phyloP scores from a whole-genome alignment of 2,888 invertebrate genomes.

The Augochlorella aurata region DNA sequence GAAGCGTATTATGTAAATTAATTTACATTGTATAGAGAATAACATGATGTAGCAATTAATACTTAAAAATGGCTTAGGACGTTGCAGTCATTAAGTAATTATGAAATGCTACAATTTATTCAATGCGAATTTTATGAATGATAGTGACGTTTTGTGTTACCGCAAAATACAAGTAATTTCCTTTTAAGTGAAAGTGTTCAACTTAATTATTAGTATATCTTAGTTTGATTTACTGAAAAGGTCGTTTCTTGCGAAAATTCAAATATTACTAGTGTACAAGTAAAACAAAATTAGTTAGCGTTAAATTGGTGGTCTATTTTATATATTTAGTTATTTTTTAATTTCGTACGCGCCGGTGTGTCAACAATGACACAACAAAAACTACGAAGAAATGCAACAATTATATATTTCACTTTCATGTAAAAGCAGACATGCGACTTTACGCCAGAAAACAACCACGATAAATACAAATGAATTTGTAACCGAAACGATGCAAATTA shows the following conservation, averaged over 20 bases:
- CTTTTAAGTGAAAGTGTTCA: slow-evolving; percentile 6
- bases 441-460: slow-evolving; percentile 25
- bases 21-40: slow-evolving; percentile 50
- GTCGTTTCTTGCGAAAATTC: neutral
- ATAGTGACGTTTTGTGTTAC: slow-evolving; percentile 20
- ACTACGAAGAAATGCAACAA: slow-evolving; percentile 21
- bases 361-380: slow-evolving; percentile 7
- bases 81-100: slow-evolving; percentile 36
- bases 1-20: slow-evolving; percentile 39
- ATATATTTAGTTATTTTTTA: slow-evolving; percentile 23
- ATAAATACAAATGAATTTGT: slow-evolving; percentile 35
- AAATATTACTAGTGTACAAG: neutral
- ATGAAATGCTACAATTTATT: slow-evolving; percentile 35
- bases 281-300: neutral
- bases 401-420: slow-evolving; percentile 34
- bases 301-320: slow-evolving; percentile 1
- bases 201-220: neutral
- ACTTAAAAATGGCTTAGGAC: slow-evolving; percentile 38
- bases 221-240: neutral
- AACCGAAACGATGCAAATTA: slow-evolving; percentile 17
- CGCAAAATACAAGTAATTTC: neutral
- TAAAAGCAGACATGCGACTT: slow-evolving; percentile 35
- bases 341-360: slow-evolving; percentile 19
- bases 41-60: slow-evolving; percentile 34
- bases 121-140: slow-evolving; percentile 25